Conservation (phyloP, 1,140 invertebrate species). For the Bombus haemorrhoidalis region DNA sequence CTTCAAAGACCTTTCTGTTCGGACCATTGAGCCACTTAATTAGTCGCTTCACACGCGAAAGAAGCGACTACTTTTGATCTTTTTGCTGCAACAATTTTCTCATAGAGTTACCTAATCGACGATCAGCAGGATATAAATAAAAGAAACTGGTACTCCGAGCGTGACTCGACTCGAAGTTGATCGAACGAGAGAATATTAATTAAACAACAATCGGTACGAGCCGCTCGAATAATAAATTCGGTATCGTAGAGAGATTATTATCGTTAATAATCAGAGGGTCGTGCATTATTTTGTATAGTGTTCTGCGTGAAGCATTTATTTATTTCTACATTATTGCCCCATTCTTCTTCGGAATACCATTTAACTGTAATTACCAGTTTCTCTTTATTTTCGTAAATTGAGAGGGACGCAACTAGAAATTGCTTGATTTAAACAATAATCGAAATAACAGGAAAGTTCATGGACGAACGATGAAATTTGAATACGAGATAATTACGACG, state of each 20-base stretch:
- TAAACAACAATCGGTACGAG: not conserved
- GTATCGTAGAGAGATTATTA: slow-evolving; percentile 1
- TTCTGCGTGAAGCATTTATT: not conserved
- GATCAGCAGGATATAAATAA: not conserved
- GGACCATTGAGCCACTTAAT: not conserved
- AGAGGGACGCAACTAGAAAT: not conserved
- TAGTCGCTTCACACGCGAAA: too few relatives aligned
- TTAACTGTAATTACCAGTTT: not conserved
- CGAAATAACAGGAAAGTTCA: not conserved
- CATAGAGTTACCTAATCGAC: not conserved
- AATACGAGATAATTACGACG: not conserved
- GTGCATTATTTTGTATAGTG: slow-evolving; percentile 4
- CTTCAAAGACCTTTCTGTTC: too few relatives aligned
- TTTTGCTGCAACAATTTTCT: too few relatives aligned
- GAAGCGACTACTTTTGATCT: not conserved
- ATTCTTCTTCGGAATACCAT: too few relatives aligned
- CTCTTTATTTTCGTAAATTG: not conserved
- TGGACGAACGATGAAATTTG: not conserved
- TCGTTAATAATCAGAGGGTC: not conserved
- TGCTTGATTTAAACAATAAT: not conserved
- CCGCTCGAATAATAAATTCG: slow-evolving; percentile 26
- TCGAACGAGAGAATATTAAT: slow-evolving; percentile 24
- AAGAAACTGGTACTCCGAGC: slow-evolving; percentile 5
- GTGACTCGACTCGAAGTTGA: not conserved
- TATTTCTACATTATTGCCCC: not conserved